These are phyloP conservation scores for Dolichoris vasculosae DNA, from an alignment of 1,140 invertebrate genomes.

Conservation along the genomic window DNA sequence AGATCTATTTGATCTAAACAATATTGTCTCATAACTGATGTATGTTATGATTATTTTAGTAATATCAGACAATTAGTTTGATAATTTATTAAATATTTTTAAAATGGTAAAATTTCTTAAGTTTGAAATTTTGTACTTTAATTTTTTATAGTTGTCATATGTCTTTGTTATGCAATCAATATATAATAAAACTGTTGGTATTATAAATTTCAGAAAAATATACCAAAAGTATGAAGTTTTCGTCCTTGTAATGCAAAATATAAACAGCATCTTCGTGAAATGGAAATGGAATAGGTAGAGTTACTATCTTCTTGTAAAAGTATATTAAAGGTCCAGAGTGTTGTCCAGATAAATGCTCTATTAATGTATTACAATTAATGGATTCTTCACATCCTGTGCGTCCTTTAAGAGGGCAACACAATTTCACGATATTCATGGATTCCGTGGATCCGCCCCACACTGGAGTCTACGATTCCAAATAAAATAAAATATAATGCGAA, in stretches of 20 bases:
- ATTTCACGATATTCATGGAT: constrained; percentile 58
- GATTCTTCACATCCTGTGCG: constrained; percentile 59
- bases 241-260: constrained; percentile 62
- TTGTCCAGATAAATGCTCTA: constrained; percentile 62
- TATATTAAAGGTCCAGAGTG: constrained; percentile 65
- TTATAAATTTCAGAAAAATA: not conserved
- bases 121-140: too few species aligned
- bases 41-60: too few species aligned
- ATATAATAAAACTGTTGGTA: too few species aligned
- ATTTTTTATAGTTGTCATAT: too few species aligned
- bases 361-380: constrained; percentile 55
- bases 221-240: constrained; percentile 69
- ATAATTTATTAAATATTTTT: too few species aligned
- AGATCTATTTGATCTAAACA: too few species aligned
- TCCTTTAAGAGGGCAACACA: constrained; percentile 64
- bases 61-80: too few species aligned
- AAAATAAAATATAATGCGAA: not conserved
- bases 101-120: too few species aligned
- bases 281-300: constrained; percentile 63
- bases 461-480: constrained; percentile 53
- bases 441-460: constrained; percentile 68
- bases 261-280: constrained; percentile 63
- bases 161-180: too few species aligned
- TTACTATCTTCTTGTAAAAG: constrained; percentile 61
- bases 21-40: too few species aligned